These are phyloP conservation scores for Crotalus helleri DNA, from an alignment of 2,113 vertebrate species.

Conservation along the genomic window DNA sequence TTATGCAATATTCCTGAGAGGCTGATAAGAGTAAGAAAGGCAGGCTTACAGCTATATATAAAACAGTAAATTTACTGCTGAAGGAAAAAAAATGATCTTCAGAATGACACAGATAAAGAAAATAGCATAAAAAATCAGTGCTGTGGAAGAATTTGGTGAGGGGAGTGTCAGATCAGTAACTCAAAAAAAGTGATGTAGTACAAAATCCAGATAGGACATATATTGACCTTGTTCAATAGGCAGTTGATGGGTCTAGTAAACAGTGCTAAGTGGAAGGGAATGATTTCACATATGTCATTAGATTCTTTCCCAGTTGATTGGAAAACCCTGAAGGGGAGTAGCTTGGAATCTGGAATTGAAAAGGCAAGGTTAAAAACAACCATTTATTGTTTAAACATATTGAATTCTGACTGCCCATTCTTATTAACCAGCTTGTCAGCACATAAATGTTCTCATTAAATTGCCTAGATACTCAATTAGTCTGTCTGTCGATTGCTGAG, in stretches of 20 bases:
- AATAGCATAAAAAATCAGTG: constrained; percentile 20
- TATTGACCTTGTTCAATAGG: constrained; percentile 20
- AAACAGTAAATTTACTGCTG: constrained; percentile 1
- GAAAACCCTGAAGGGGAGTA: constrained; percentile 23
- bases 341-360: constrained; percentile 39
- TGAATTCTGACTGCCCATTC: constrained; percentile 46
- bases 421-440: constrained; percentile 54
- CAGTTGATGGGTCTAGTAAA: constrained; percentile 25
- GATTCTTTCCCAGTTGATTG: constrained; percentile 32
- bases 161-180: not conserved
- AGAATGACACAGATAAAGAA: constrained; percentile 16
- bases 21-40: constrained; percentile 7
- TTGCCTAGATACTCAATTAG: constrained; percentile 48
- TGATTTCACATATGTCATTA: constrained; percentile 12
- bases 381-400: constrained; percentile 30
- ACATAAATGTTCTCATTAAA: constrained; percentile 51
- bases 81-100: constrained; percentile 24
- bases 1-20: not conserved
- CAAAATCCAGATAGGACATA: constrained; percentile 37
- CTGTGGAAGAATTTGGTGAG: constrained; percentile 21
- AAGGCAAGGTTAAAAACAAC: constrained; percentile 37
- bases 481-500: constrained; percentile 36
- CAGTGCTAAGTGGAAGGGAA: constrained; percentile 10
- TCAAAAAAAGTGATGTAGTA: constrained; percentile 7
- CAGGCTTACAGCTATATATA: constrained; percentile 26